These are phyloP conservation scores for Myzus persicae DNA, from an alignment of 1,140 invertebrate species.

Conservation along the genomic window DNA sequence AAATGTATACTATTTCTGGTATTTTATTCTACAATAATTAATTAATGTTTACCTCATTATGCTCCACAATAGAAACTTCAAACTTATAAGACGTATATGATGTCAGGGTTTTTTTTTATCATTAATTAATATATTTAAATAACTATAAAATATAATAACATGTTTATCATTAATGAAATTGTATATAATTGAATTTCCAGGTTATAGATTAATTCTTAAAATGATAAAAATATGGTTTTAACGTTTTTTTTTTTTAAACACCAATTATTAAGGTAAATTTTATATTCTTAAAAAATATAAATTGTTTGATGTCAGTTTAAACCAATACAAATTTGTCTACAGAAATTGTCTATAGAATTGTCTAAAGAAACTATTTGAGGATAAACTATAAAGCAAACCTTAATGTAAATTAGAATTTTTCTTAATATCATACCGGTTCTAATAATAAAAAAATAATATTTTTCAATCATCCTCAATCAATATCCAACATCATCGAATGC, in stretches of 20 bases:
- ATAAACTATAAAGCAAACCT: no score
- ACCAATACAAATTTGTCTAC: neutral
- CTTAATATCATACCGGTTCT: no score
- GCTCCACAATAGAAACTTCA: neutral
- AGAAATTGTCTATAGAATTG: neutral
- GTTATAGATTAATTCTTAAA: neutral
- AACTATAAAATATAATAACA: neutral
- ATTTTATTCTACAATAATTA: constrained; percentile 14
- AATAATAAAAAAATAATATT: no score
- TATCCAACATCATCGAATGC: no score
- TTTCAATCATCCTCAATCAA: no score
- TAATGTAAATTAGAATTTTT: no score
- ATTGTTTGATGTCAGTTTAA: neutral
- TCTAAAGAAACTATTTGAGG: neutral
- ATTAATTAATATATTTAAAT: neutral
- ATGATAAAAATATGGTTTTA: neutral
- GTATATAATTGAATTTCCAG: neutral
- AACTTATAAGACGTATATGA: neutral
- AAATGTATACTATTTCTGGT: no score
- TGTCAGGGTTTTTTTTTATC: neutral
- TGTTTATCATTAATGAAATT: neutral
- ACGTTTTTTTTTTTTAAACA: neutral
- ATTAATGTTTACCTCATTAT: neutral
- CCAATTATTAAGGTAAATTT: neutral
- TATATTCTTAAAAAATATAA: neutral